phyloP scores from a whole-genome alignment of 2,797 vertebrate species.

The Nasua narica region DNA sequence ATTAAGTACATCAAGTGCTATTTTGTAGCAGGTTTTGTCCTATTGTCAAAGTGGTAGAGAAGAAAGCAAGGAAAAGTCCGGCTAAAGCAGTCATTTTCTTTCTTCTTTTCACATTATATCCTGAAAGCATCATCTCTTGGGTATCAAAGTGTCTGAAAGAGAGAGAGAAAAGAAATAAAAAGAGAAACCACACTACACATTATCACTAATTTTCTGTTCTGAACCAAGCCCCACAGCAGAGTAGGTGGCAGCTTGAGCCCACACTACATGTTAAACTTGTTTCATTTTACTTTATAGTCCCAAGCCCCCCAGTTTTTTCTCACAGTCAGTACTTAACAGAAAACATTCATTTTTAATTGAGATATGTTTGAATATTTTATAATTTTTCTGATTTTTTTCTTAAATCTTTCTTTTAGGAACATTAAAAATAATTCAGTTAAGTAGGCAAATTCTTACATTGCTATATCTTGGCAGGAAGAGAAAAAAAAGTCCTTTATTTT shows the following conservation, averaged over 20 bases:
- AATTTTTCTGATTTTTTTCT: not conserved
- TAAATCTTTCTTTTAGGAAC: not conserved
- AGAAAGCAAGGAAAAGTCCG: not conserved
- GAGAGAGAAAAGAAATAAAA: not conserved
- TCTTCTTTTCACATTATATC: conserved; percentile 48
- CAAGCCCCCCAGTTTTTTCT: not conserved
- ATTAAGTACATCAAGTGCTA: conserved; percentile 44
- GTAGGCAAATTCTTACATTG: not conserved
- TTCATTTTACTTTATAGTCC: not conserved
- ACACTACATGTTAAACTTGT: not conserved
- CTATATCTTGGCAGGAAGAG: not conserved
- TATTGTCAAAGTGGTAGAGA: conserved; percentile 12
- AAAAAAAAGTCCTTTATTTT: not conserved
- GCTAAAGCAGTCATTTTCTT: conserved; percentile 49
- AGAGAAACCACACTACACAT: not conserved
- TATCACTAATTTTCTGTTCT: conserved; percentile 34
- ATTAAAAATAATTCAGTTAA: conserved; percentile 23
- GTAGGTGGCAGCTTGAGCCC: not conserved
- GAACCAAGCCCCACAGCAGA: not conserved
- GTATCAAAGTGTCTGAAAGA: conserved; percentile 48
- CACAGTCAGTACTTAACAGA: not conserved
- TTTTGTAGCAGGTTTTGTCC: conserved; percentile 53
- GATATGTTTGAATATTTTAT: not conserved
- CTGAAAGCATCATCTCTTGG: conserved; percentile 38
- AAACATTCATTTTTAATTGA: not conserved